Base-by-base conservation (phyloP, 2,888 invertebrate genomes). In the Orchesella flavescens region DNA sequence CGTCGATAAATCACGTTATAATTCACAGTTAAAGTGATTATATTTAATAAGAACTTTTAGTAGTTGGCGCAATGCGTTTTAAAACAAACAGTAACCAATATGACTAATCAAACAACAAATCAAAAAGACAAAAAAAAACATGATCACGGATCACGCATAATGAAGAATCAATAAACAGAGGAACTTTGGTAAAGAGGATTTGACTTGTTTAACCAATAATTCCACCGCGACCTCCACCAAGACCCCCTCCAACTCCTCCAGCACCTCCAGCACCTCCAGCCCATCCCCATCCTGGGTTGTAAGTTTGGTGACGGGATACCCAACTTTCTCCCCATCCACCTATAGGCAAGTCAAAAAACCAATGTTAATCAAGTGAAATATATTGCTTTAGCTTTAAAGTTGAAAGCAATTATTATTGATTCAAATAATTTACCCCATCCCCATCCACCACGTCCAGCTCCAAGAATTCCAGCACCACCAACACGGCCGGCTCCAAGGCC, bases 221-320 rank as follows among this genome's bases (percentile, higher is more conserved):
- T 49, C 17, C 44, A 13, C n/a, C 69, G 59, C 34, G 34, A 34
- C 71, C 55, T 49, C 17, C 44, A 13, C n/a, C 17, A 19, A 17
- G 19, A 17, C 72, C 72, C 21, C 46, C 17, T 15, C 34, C 57
- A 1, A 15, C 2, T 7, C 24, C 57, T 24, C 23, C 63, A 3
- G 12, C 2, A 23, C 61, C 34, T 46, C 63, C 65, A 49, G 59
- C 46, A 23, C 44, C 61, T 10, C 43, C 55, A 34, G 23, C 69
- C 69, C 68, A 69, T 55, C 69, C 74, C 74, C 74, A 74, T 15
- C 77, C 77, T 15, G 69, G 69, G n/a, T 24, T 15, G 69, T 69
- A 59, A 15, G 57, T 17, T 77, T 75, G 75, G 5, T 65, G 66
- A 13, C 75, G 49, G 43, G 65, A 19, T 7, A 75, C 75, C 65